Conservation (phyloP, 2,888 invertebrate genomes). For the Panzeria rudis region DNA sequence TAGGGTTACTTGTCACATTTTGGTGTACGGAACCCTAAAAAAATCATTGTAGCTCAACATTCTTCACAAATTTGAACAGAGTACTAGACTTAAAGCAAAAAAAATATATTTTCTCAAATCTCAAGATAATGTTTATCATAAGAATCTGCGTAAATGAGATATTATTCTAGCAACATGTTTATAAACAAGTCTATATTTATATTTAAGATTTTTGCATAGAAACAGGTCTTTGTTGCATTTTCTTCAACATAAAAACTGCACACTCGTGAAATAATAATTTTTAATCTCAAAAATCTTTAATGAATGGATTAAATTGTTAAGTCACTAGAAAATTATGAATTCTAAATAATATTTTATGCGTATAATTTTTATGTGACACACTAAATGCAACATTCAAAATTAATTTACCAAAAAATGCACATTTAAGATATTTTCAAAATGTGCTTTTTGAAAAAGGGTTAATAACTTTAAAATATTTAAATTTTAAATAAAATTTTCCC, state of each 20-base stretch:
- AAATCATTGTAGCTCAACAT: too few species aligned
- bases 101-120: too few species aligned
- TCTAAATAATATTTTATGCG: background rate
- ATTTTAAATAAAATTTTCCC: background rate
- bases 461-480: constrained; percentile 6
- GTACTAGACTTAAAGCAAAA: too few species aligned
- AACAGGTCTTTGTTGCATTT: background rate
- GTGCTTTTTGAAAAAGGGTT: background rate
- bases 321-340: constrained; percentile 4
- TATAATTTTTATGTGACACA: constrained; percentile 7
- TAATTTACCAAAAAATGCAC: background rate
- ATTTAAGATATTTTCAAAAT: background rate
- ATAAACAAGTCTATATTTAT: too few species aligned
- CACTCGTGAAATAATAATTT: background rate
- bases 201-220: too few species aligned
- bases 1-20: too few species aligned
- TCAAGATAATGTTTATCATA: too few species aligned
- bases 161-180: too few species aligned
- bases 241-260: background rate
- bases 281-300: background rate
- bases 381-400: background rate
- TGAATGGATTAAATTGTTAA: background rate
- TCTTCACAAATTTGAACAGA: too few species aligned
- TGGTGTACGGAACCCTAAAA: too few species aligned
- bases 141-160: too few species aligned